Evolutionary conservation across 2,113 vertebrate species (phyloP).

Genomic region (Cynopterus brachyotis): DNA sequence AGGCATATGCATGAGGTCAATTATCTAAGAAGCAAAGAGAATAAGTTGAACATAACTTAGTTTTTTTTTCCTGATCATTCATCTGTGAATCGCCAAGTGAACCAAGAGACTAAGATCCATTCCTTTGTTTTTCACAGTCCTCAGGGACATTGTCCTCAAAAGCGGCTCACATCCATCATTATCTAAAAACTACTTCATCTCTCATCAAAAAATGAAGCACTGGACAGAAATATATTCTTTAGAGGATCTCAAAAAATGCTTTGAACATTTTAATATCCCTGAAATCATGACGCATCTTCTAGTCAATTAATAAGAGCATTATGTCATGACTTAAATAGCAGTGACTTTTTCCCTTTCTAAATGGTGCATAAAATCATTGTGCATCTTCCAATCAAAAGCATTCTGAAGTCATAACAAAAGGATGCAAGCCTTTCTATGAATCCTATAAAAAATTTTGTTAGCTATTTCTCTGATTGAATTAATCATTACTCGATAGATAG

Average conservation of each 20-base stretch:
- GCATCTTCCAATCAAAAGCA: neutral
- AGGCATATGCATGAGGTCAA: neutral
- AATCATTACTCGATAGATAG: neutral
- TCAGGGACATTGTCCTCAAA: constrained; percentile 72
- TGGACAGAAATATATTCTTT: neutral
- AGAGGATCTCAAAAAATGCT: neutral
- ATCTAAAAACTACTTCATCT: constrained; percentile 75
- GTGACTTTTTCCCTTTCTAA: constrained; percentile 1
- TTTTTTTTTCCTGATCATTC: constrained; percentile 32
- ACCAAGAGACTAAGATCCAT: constrained; percentile 72
- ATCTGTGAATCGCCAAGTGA: constrained; percentile 42
- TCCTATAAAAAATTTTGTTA: neutral
- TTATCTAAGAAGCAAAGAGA: neutral
- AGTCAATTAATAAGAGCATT: neutral
- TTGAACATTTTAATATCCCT: constrained; percentile 24
- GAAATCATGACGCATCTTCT: neutral
- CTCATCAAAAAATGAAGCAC: constrained; percentile 60
- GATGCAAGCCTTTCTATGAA: neutral
- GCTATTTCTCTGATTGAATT: neutral
- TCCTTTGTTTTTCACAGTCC: constrained; percentile 79
- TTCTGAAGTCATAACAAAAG: neutral
- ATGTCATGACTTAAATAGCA: neutral
- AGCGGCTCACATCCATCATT: constrained; percentile 76
- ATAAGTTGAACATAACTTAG: constrained; percentile 44
- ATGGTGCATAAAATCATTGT: neutral